Base-by-base conservation (phyloP, 1,140 invertebrate genomes). In the Linepithema humile region DNA sequence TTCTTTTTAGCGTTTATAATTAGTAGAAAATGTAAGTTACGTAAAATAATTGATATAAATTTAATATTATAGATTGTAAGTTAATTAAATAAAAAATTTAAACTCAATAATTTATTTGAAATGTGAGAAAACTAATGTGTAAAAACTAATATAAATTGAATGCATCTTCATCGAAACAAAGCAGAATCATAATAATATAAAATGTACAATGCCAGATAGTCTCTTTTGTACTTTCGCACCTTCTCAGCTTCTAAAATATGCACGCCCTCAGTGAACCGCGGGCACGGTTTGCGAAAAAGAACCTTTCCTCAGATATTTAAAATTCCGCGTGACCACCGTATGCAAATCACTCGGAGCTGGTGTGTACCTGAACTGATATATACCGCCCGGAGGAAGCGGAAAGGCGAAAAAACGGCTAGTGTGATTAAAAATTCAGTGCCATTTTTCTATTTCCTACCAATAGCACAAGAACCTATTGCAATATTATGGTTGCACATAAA, bases 271-370 rank as follows among this genome's bases (percentile, higher is more conserved):
- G 32, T 69, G 64, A 78, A 78, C 55, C 35, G 35, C 62, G 35
- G 48, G 75, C 84, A 82, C 80, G 75, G 86, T 57, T 65, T 86
- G 20, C 59, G 74, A 55, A 78, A 78, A 45, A 45, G 48, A 67
- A 78, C 6, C 62, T 78, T 78, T 55, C 88, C 87, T 87, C 87
- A 86, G 85, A 84, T 90, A 88, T 85, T 91, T 89, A 88, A 91
- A 91, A 90, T 91, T 90, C 90, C 69, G 62, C 40, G 74, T 84
- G 85, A 88, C 85, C 62, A 84, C 70, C 70, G 69, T 67, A 87
- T 85, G 89, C 85, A 89, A 89, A 90, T 90, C 64, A 64, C 67
- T 62, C 38, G 43, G 43, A 57, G 65, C 83, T 17, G 65, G 69
- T 70, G 75, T 57, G 65, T 67, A n/a, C n/a, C 77, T 70, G 80